Percentiles rank a stretch among this genome's conserved stretches.
Evolutionary conservation across 2,113 vertebrate genomes (phyloP).

Genomic region (Zeus faber): DNA sequence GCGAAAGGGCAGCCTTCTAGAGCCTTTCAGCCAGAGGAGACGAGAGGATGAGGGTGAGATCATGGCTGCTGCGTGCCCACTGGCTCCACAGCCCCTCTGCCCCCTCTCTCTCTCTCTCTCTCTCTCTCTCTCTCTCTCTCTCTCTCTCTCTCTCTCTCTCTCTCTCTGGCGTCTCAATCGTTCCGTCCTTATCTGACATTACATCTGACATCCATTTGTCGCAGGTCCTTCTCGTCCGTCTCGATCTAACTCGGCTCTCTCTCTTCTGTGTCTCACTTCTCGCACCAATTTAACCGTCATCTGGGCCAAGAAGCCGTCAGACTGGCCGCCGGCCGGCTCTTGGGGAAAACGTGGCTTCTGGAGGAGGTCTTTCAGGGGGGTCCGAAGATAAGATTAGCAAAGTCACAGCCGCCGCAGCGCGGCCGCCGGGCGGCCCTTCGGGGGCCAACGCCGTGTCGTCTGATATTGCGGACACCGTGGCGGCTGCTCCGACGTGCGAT

Average conservation of each 20-base stretch:
- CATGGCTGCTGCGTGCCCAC: background rate
- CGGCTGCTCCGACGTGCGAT: constrained; percentile 23
- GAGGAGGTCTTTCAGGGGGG: constrained; percentile 29
- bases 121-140: background rate
- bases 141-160: background rate
- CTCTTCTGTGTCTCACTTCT: too few species aligned
- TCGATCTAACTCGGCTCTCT: constrained; percentile 12
- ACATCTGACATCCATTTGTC: background rate
- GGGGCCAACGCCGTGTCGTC: constrained; percentile 13
- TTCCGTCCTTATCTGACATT: too few species aligned
- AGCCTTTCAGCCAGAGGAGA: background rate
- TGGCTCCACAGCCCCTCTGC: background rate
- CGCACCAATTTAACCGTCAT: too few species aligned
- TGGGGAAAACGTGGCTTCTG: constrained; percentile 36
- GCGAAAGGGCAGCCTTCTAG: constrained; percentile 1
- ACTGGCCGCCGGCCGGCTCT: background rate
- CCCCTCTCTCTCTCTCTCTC: background rate
- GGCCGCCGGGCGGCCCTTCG: too few species aligned
- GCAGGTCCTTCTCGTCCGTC: constrained; percentile 10
- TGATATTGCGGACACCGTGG: constrained; percentile 38
- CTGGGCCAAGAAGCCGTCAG: too few species aligned
- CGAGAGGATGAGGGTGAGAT: background rate
- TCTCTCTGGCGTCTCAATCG: too few species aligned
- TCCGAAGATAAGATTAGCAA: constrained; percentile 36
- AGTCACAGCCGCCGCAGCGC: constrained; percentile 3